Base-by-base conservation (phyloP, 2,113 vertebrate genomes). In the Casuarius casuarius region DNA sequence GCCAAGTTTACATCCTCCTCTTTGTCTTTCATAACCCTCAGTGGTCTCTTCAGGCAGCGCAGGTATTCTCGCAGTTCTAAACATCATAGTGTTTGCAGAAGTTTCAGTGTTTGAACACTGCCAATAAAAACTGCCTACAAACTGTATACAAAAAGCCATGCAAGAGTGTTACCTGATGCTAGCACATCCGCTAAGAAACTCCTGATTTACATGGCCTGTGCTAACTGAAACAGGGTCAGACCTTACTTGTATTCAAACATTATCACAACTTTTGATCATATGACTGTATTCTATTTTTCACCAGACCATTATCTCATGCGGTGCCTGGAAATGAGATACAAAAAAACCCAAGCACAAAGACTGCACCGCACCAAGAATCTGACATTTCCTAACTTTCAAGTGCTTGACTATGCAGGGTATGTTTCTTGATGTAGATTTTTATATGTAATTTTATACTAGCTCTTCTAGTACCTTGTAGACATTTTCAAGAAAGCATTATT, bases 401-500 rank as follows among this genome's bases (percentile, higher is more conserved):
- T 18, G 56, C 42, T 42, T 84, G 26, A 13, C 70, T 78, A 20
- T 61, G 31, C 42, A 89, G 66, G 31, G 61, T 93, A 22, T 49
- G 46, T 72, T 90, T 84, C 72, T 66, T 86, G 38, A 82, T 35
- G 20, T 4, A 74, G 33, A 61, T 52, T 89, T 86, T 70, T 40
- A 9, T 5, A 59, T 20, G 74, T 78, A 94, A 94, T 68, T 94
- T 87, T 87, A 94, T 49, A 92, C 71, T n/a, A 84, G 38, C 25
- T 89, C 66, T 79, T 92, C 74, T 44, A 75, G 3, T 94, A 84
- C 84, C 81, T 95, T 77, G 74, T 49, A 87, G 81, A 21, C 44
- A 87, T 82, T 94, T 84, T 87, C 70, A 89, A 56, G 48, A 70
- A 81, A 92, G 48, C 16, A 87, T 87, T 62, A 84, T 58, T 61